Conservation (phyloP, 2,888 invertebrate genomes). For the Sepioteuthis lessoniana region DNA sequence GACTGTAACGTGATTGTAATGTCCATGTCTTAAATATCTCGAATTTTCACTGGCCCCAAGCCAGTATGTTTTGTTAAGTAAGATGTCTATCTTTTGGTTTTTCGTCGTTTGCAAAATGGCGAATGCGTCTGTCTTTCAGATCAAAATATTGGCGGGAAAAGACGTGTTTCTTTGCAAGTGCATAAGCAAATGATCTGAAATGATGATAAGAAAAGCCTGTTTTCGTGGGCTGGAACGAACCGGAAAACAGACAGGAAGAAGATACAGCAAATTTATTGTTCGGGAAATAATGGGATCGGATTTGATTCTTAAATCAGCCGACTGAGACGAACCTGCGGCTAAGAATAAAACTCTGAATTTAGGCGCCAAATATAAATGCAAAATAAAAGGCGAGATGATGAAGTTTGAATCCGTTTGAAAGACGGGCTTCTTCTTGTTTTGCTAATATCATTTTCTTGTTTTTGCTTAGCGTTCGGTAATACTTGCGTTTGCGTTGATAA, state of each 20-base stretch:
- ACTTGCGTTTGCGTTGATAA: neutral
- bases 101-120: neutral
- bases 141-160: neutral
- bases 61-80: neutral
- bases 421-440: neutral
- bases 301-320: neutral
- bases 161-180: neutral
- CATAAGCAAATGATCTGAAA: neutral
- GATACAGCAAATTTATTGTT: neutral
- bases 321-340: neutral
- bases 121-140: neutral
- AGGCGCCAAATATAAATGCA: neutral
- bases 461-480: neutral
- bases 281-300: too few relatives aligned
- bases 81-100: neutral
- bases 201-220: neutral
- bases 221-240: slow-evolving; percentile 1
- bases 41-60: neutral
- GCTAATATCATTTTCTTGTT: neutral
- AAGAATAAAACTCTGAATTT: neutral
- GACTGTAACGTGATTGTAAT: neutral
- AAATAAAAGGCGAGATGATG: neutral
- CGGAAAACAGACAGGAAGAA: neutral
- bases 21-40: neutral
- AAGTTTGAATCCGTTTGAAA: neutral